Base-by-base conservation (phyloP, 2,797 vertebrate species). In the Silurus aristotelis region DNA sequence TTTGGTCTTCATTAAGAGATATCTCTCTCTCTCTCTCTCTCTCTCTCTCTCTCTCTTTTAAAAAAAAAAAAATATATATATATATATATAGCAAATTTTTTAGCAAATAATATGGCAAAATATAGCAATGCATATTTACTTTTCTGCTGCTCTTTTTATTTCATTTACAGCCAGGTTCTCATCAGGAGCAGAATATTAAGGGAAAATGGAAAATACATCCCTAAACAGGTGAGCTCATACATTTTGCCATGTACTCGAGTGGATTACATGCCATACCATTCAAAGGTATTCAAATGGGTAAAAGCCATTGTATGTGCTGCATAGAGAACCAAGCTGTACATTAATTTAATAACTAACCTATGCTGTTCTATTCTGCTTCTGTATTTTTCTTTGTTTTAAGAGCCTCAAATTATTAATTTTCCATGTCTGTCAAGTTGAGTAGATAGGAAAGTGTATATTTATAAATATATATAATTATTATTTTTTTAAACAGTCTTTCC, bases 171-270 rank as follows among this genome's bases (percentile, higher is more conserved):
- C 90, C 98, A 99, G 95, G 97, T 99, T 85, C 96, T 99, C 71
- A 98, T 99, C 89, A 95, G 98, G 91, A 99, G 98, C 95, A 95
- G 98, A 93, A 97, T 99, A 91, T 96, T 99, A 85, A 94, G 98
- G 95, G 98, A 99, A 93, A 99, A 99, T 90, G 98, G 98, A 86
- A 99, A 99, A 92, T 99, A 99, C 94, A 99, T 99, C 91, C 97
- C 98, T 2, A 99, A 99, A 91, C 98, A 99, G 96, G 98, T 99
- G 90, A 1, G 81, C 8, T 55, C 7, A 17, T 8, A 60, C 1
- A 6, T 52, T 58, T 2, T 25, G 27, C 9, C 3, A 38, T 78
- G 43, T 19, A 48, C 3, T 3, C 52, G 38, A 31, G 17, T 67
- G 13, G 27, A 61, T 80, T 79, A 9, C 9, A 48, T 48, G 8